phyloP scores from a whole-genome alignment of 2,888 invertebrate genomes.

The Chironomus tentans region DNA sequence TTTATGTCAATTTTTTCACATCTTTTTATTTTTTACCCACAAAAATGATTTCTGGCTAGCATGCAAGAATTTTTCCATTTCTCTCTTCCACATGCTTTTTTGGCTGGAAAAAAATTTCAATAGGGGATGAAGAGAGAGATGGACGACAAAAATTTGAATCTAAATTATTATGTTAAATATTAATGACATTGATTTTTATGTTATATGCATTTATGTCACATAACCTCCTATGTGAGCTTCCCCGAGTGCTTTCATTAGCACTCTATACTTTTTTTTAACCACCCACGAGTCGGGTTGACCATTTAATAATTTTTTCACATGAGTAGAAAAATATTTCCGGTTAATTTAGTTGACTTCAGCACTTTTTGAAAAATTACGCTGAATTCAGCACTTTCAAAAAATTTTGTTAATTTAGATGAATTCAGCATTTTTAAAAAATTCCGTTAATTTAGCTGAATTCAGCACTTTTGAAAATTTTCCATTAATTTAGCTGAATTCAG shows the following conservation, averaged over 20 bases:
- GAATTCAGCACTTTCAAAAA: too few relatives aligned
- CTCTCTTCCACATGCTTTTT: background rate
- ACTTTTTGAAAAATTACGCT: too few relatives aligned
- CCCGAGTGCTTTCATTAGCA: background rate
- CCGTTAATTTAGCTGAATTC: too few relatives aligned
- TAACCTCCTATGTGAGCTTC: too few relatives aligned
- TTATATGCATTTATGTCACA: background rate
- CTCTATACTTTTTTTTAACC: background rate
- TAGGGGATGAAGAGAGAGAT: too few relatives aligned
- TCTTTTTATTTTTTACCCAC: background rate
- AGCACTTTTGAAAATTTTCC: too few relatives aligned
- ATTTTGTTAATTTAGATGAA: too few relatives aligned
- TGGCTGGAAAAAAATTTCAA: background rate
- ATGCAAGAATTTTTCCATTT: background rate
- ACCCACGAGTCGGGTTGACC: background rate
- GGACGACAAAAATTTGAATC: background rate
- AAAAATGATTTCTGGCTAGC: background rate
- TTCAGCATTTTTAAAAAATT: too few relatives aligned
- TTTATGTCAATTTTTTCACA: constrained; percentile 10
- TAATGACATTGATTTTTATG: constrained; percentile 20
- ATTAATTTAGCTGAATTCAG: too few relatives aligned
- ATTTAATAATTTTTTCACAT: background rate
- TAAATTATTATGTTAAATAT: constrained; percentile 12
- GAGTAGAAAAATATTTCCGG: too few relatives aligned
- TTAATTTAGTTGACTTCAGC: too few relatives aligned